phyloP scores from a whole-genome alignment of 2,797 vertebrate genomes.

The Apogon hyalosoma region DNA sequence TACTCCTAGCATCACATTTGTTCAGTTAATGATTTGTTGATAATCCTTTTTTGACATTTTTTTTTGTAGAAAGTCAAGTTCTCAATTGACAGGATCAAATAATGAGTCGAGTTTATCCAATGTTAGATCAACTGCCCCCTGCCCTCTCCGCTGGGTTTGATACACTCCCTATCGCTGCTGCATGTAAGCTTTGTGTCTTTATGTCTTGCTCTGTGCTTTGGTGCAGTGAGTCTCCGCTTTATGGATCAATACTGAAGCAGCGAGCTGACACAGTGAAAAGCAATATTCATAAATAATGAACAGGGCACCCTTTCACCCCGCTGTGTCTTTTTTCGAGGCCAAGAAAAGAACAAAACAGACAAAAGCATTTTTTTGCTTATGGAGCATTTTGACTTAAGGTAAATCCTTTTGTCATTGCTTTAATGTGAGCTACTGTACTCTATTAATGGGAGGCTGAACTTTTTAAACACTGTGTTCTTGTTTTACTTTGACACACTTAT shows the following conservation, averaged over 20 bases:
- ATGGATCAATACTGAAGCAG: slow-evolving; percentile 81
- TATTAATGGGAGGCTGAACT: not conserved
- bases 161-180: slow-evolving; percentile 30
- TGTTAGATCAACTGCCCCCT: not conserved
- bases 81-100: not conserved
- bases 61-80: too few species aligned
- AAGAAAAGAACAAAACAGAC: slow-evolving; percentile 48
- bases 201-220: slow-evolving; percentile 45
- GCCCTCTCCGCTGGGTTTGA: slow-evolving; percentile 1
- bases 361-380: slow-evolving; percentile 9
- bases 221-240: slow-evolving; percentile 62
- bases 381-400: slow-evolving; percentile 6
- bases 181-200: slow-evolving; percentile 20
- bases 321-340: slow-evolving; percentile 35
- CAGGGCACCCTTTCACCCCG: slow-evolving; percentile 61
- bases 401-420: not conserved
- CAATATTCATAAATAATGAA: slow-evolving; percentile 88
- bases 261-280: slow-evolving; percentile 84
- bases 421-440: not conserved
- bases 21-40: slow-evolving; percentile 6
- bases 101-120: not conserved
- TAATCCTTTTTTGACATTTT: too few species aligned
- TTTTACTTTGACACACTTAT: slow-evolving; percentile 14
- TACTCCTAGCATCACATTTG: not conserved
- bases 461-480: not conserved